These are phyloP conservation scores for Meriones unguiculatus DNA, from an alignment of 2,113 vertebrate genomes.

Conservation along the genomic window DNA sequence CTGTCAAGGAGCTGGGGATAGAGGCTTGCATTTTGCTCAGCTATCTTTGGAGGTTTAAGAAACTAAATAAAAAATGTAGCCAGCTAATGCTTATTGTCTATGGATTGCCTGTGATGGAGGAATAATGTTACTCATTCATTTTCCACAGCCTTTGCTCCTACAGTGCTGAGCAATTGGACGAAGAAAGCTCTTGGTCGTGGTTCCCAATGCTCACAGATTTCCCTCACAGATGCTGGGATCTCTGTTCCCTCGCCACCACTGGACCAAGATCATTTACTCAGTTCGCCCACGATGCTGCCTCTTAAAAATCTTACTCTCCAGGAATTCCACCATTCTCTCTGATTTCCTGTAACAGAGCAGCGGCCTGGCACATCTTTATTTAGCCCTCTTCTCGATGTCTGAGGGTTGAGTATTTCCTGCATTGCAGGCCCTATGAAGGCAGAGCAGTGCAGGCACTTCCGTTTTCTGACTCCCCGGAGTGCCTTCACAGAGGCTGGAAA, in stretches of 20 bases:
- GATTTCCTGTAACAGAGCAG: conserved; percentile 59
- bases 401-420: neutral
- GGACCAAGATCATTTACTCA: conserved; percentile 9
- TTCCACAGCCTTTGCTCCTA: neutral
- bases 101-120: neutral
- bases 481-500: neutral
- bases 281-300: neutral
- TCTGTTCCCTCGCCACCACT: neutral
- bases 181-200: neutral
- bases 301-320: neutral
- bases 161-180: neutral
- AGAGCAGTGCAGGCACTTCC: neutral
- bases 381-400: neutral
- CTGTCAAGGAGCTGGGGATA: neutral
- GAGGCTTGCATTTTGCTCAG: neutral
- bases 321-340: conserved; percentile 28
- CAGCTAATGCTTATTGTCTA: neutral
- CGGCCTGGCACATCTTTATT: neutral
- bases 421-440: neutral
- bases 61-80: neutral
- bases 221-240: neutral
- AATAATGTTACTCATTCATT: neutral
- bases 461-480: neutral
- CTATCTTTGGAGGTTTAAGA: neutral
- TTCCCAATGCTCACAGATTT: neutral